Evolutionary conservation across 2,797 vertebrate genomes (phyloP), one percentile per base, ranked within the genome.

Genomic region (Periophthalmus magnuspinnatus): DNA sequence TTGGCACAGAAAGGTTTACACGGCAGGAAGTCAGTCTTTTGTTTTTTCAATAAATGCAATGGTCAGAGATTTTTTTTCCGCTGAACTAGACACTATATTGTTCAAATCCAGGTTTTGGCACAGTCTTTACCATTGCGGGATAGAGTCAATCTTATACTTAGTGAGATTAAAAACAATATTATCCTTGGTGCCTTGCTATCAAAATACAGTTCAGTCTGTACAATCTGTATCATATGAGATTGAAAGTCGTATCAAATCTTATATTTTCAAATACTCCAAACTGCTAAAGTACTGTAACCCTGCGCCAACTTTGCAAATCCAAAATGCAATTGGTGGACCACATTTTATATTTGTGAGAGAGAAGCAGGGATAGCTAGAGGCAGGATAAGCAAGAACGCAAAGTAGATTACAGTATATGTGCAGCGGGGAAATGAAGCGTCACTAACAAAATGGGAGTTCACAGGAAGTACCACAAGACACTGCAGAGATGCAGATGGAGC

Each of bases 401-500:
- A 21, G 48, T 65, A 47, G 70, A 75, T 7, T 1, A 65, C 24
- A 75, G 64, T 69, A 65, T 72, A 73, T 65, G 69, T 48, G 62
- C 7, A 11, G 38, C 3, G 22, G 79, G 75, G 59, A 66, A 81
- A 63, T 22, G 14, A 77, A 33, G 19, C 61, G 28, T 73, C 76
- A 71, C 47, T 38, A 65, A 65, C 66, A 75, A 69, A 55, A 33
- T 14, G 63, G 9, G 60, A 71, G 63, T 68, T 54, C 56, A 58
- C 70, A 64, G 62, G 64, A 82, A 68, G 74, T 36, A 70, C 24
- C 70, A 36, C 66, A 52, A 48, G 72, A 72, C 73, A 69, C 60
- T 48, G 24, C 74, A 81, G 72, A 60, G 41, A 82, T 81, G 68
- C 80, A 86, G 74, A 82, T 74, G 67, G 48, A 71, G 73, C 60